phyloP scores from a whole-genome alignment of 1,140 invertebrate species.

The Phenacoccus solenopsis region DNA sequence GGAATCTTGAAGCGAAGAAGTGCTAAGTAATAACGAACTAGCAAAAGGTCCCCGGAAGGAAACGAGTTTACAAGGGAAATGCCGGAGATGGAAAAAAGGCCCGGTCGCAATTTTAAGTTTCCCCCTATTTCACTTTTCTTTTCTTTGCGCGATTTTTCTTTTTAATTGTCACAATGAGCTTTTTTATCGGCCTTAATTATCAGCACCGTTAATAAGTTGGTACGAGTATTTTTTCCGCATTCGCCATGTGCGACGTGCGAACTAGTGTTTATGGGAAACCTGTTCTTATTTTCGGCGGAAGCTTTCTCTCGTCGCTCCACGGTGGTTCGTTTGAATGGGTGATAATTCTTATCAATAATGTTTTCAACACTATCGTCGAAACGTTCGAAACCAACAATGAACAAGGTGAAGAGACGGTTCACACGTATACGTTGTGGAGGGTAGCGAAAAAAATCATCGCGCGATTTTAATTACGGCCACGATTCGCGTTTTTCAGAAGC shows the following conservation, averaged over 20 bases:
- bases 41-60: constrained; percentile 15
- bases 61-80: constrained; percentile 17
- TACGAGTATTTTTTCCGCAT: neutral
- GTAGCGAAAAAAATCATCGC: neutral
- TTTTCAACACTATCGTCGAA: constrained; percentile 22
- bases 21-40: constrained; percentile 16
- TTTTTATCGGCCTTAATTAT: constrained; percentile 10
- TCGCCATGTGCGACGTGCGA: too few species aligned
- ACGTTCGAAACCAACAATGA: constrained; percentile 23
- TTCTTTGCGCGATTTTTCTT: constrained; percentile 17
- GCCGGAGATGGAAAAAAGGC: constrained; percentile 11
- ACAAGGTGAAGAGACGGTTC: constrained; percentile 22
- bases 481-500: neutral
- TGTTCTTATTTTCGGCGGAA: neutral
- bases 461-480: neutral
- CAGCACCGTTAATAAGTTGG: neutral
- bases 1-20: constrained; percentile 11
- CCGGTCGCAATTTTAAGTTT: constrained; percentile 14
- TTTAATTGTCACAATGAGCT: constrained; percentile 11
- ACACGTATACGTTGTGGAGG: neutral
- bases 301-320: neutral
- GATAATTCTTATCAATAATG: constrained; percentile 23
- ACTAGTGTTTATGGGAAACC: neutral
- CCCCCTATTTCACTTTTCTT: constrained; percentile 15
- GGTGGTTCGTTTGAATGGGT: constrained; percentile 8